Evolutionary conservation across 1,140 invertebrate species (phyloP).

Genomic region (Ctenoplectra terminalis): DNA sequence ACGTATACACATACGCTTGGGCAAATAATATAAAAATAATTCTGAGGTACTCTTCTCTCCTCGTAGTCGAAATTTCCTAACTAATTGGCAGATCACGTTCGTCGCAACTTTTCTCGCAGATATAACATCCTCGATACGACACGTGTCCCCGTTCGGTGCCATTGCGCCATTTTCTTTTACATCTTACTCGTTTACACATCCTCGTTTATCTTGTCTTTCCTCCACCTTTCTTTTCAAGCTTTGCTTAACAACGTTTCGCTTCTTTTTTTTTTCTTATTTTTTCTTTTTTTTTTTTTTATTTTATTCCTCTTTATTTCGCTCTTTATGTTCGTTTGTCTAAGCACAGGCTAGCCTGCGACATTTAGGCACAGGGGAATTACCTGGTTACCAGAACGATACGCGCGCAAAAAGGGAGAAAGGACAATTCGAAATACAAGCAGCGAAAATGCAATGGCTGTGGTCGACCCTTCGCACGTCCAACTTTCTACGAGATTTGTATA

Average conservation of each 20-base stretch:
- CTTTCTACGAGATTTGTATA: no score
- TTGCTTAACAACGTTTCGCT: neutral
- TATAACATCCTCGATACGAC: neutral
- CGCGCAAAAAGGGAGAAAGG: constrained; percentile 11
- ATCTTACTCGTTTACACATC: neutral
- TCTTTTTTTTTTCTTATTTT: neutral
- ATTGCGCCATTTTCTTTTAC: neutral
- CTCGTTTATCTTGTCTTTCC: neutral
- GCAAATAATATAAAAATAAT: constrained; percentile 75
- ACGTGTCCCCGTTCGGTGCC: no score
- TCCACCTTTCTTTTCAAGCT: no score
- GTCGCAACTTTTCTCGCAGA: neutral
- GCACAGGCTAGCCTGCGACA: constrained; percentile 30
- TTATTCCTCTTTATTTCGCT: no score
- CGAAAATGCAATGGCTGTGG: neutral
- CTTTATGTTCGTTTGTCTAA: constrained; percentile 15
- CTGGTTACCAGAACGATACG: constrained; percentile 37
- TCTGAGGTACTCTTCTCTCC: constrained; percentile 47
- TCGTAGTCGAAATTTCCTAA: constrained; percentile 60
- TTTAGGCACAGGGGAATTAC: constrained; percentile 66
- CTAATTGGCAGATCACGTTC: constrained; percentile 59
- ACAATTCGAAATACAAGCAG: neutral
- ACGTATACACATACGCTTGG: constrained; percentile 39
- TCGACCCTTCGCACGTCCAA: constrained; percentile 6
- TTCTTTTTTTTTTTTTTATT: neutral